Evolutionary conservation across 2,113 vertebrate species (phyloP), one percentile per base, ranked within the genome.

Genomic region (Pelusios castaneus): DNA sequence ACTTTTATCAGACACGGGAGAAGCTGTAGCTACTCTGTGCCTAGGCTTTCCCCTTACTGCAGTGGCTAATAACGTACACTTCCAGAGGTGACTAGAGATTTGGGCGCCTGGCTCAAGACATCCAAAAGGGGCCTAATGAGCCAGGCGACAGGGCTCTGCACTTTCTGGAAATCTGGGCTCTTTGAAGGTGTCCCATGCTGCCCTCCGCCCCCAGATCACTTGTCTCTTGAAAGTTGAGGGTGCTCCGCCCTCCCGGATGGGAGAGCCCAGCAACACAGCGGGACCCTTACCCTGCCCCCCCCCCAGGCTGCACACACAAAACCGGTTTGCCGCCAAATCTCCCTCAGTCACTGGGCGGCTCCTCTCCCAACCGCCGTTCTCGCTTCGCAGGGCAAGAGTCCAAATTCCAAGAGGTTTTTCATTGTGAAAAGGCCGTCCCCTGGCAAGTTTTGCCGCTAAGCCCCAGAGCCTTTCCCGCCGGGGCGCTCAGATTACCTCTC

Each of bases 391-490:
- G 91, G 81, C 89, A 34, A 70, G 54, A 51, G 81, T 86, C 86
- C 81, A 70, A 22, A 60, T 73, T 73, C 76, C 43, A 19, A 21
- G 56, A 49, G 51, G 19, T 10, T 73, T 19, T 43, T 24, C 67
- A 51, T 51, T 56, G 43, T 38, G 22, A 10, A 49, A 51, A 41
- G 84, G 67, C 70, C 5, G 45, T 21, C 54, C 45, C 29, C n/a
- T 7, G 24, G 70, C 29, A 34, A 16, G 41, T 41, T 76, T 82
- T 91, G 79, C 84, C 89, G 54, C 84, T 63, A 91, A 86, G 34
- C 45, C 45, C 16, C 45, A 5, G n/a, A 60, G 52, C 9, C 9
- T 91, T 86, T 84, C 91, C 76, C 77, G 52, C 86, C 52, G 2
- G 51, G 54, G 49, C 51, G 5, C 73, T 45, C 41, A 5, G 38